Conservation (phyloP, 1,140 invertebrate genomes). For the Glossosoma conforme region DNA sequence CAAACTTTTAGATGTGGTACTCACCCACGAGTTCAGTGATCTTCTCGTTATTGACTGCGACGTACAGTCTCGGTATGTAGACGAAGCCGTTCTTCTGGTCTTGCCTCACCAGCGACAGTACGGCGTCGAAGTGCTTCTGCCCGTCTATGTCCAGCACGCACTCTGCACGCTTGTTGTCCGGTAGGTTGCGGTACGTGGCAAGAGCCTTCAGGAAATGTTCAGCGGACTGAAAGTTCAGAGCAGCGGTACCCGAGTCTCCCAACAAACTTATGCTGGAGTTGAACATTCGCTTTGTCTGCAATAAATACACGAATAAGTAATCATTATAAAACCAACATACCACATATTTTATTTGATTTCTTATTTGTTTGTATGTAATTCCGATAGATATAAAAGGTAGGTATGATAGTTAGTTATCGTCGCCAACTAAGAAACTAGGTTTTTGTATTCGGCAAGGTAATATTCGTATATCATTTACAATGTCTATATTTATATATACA, state of each 20-base stretch:
- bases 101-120: slow-evolving; percentile 44
- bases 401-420: too few relatives aligned
- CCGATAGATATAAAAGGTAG: too few relatives aligned
- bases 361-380: too few relatives aligned
- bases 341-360: too few relatives aligned
- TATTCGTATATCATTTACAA: too few relatives aligned
- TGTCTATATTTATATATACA: too few relatives aligned
- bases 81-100: slow-evolving; percentile 57
- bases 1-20: too few relatives aligned
- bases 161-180: slow-evolving; percentile 59
- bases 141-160: slow-evolving; percentile 64
- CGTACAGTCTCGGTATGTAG: slow-evolving; percentile 59
- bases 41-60: slow-evolving; percentile 61
- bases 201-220: slow-evolving; percentile 57
- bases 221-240: slow-evolving; percentile 56
- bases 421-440: too few relatives aligned
- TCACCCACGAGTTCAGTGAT: slow-evolving; percentile 61
- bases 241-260: slow-evolving; percentile 41
- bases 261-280: slow-evolving; percentile 39
- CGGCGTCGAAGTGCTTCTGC: slow-evolving; percentile 62
- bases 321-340: too few relatives aligned
- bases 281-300: slow-evolving; percentile 46
- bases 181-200: slow-evolving; percentile 61
- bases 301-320: too few relatives aligned
- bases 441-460: too few relatives aligned